A percentile compares a stretch with the other conserved stretches of the same genome.
phyloP scores from a whole-genome alignment of 2,797 vertebrate genomes.

The Choloepus didactylus region DNA sequence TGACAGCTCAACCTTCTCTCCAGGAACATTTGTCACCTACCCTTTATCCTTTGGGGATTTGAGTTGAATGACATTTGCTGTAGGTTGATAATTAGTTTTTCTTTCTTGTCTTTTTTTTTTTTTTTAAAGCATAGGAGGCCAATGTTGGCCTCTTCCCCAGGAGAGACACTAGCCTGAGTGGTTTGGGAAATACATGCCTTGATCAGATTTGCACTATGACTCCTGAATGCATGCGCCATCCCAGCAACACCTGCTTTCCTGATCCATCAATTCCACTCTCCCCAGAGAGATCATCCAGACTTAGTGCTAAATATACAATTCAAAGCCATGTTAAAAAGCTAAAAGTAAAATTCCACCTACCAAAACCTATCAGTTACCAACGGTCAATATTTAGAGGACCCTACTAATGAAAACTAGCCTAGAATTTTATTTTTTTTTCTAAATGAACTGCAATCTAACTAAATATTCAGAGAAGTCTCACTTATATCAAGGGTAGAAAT shows the following conservation, averaged over 20 bases:
- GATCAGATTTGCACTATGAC: slow-evolving; percentile 86
- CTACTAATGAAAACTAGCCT: slow-evolving; percentile 46
- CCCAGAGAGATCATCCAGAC: slow-evolving; percentile 81
- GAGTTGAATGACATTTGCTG: slow-evolving; percentile 85
- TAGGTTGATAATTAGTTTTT: slow-evolving; percentile 88
- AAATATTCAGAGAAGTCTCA: slow-evolving; percentile 60
- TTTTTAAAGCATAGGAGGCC: slow-evolving; percentile 81
- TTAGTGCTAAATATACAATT: slow-evolving; percentile 80
- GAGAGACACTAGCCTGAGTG: slow-evolving; percentile 86
- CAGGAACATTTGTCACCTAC: slow-evolving; percentile 85
- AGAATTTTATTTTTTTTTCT: slow-evolving; percentile 41
- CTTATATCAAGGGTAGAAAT: slow-evolving; percentile 26
- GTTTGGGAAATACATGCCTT: slow-evolving; percentile 87
- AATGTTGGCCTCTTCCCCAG: slow-evolving; percentile 83
- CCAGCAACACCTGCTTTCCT: slow-evolving; percentile 87
- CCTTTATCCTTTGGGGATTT: slow-evolving; percentile 86
- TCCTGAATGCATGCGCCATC: slow-evolving; percentile 76
- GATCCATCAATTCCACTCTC: slow-evolving; percentile 84
- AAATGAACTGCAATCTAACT: slow-evolving; percentile 29
- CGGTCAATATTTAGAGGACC: slow-evolving; percentile 60
- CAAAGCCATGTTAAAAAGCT: slow-evolving; percentile 67
- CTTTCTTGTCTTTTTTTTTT: slow-evolving; percentile 48
- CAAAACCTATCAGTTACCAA: slow-evolving; percentile 70
- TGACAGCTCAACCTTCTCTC: slow-evolving; percentile 82
- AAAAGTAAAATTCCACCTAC: slow-evolving; percentile 79